Base-by-base conservation (phyloP, 1,140 invertebrate genomes). In the Drosophila kikkawai region DNA sequence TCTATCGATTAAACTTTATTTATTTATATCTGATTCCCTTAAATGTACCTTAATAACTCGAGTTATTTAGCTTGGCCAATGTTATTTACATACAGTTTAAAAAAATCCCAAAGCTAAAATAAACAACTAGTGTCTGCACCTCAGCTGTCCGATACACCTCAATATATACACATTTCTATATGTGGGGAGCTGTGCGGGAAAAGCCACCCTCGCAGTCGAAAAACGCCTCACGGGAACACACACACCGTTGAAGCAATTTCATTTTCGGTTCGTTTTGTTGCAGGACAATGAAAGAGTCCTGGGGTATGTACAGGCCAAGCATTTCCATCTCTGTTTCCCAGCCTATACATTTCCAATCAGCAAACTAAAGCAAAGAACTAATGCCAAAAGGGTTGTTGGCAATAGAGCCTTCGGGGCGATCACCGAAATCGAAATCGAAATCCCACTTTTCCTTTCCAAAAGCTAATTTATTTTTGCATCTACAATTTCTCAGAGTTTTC, bases 191-290 rank as follows among this genome's bases (percentile, higher is more conserved):
- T 68, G 37, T 55, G 34, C 19, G 29, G 29, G 61, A 55, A 67
- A 70, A 70, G 67, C 44, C 67, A 70, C 67, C 67, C 67, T 55
- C 39, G 22, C 42, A 37, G 48, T 55, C 26, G 34, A 65, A 65
- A 64, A 45, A 45, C 8, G 67, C 48, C 67, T 70, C 63, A 70
- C 32, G 63, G 67, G 66, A 66, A 19, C 50, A 13, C 34, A 55
- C 36, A 39, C 65, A 48, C 65, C 42, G 65, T 48, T 48, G 39
- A 45, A 48, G 44, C 59, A 65, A 48, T 67, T 67, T 65, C 65
- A 19, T 67, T 67, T 67, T 67, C 44, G 42, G 45, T 55, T 65
- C 29, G 47, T 15, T 67, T 53, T 69, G 47, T 67, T 29, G 37
- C 42, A 51, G 60, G 47, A 69, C 66, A 69, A 51, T 45, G 13